Percentiles rank a stretch among this genome's conserved stretches.
Conservation (phyloP, 2,797 vertebrate species). For the Clarias platycephalus region DNA sequence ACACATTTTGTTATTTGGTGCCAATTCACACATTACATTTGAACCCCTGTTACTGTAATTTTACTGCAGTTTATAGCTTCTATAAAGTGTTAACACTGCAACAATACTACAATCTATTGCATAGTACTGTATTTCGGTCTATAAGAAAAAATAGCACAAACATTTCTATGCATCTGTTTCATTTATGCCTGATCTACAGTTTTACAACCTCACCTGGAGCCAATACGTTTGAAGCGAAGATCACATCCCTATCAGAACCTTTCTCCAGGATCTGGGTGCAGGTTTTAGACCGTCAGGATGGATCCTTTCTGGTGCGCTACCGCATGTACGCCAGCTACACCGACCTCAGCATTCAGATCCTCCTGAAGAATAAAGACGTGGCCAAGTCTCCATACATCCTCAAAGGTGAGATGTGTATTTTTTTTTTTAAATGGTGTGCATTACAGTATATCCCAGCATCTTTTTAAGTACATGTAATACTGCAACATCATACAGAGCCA, state of each 20-base stretch:
- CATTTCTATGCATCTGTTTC: not conserved
- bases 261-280: conserved; percentile 93
- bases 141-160: no score
- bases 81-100: not conserved
- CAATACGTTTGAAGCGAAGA: conserved; percentile 87
- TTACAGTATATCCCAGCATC: not conserved
- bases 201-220: conserved; percentile 88
- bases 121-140: not conserved
- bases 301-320: conserved; percentile 93
- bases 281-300: conserved; percentile 90
- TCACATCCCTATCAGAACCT: conserved; percentile 82
- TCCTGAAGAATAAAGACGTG: conserved; percentile 76
- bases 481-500: not conserved
- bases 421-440: not conserved
- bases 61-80: not conserved
- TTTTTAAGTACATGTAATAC: not conserved
- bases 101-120: no score
- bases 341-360: conserved; percentile 82
- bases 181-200: conserved; percentile 65
- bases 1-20: not conserved
- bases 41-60: not conserved
- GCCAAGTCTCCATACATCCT: conserved; percentile 88
- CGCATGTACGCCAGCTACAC: conserved; percentile 94
- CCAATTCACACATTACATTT: not conserved
- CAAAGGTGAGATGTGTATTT: conserved; percentile 75